These are phyloP conservation scores for Eufriesea mexicana DNA, from an alignment of 1,140 invertebrate genomes.

Conservation along the genomic window DNA sequence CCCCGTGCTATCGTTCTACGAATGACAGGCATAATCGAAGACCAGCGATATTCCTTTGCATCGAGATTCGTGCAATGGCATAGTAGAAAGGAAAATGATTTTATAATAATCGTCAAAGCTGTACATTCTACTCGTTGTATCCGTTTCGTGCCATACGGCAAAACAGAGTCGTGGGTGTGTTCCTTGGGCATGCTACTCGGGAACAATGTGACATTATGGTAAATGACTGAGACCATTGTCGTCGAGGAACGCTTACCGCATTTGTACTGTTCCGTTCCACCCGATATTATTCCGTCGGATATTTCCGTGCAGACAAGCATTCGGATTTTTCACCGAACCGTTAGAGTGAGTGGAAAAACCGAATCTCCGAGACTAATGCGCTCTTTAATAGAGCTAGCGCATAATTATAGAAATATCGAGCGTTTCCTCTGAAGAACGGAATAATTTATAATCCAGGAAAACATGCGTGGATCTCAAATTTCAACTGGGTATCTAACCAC, in stretches of 20 bases:
- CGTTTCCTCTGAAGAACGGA: background rate
- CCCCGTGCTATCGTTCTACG: background rate
- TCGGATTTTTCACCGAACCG: background rate
- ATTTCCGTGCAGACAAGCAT: background rate
- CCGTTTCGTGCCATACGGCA: conserved; percentile 42
- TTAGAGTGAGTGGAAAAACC: background rate
- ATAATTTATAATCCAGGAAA: conserved; percentile 55
- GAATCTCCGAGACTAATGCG: background rate
- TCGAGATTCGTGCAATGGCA: conserved; percentile 17
- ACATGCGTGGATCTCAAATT: conserved; percentile 42
- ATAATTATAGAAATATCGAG: conserved; percentile 8
- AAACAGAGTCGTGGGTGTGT: conserved; percentile 70
- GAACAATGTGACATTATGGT: conserved; percentile 73
- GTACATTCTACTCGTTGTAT: conserved; percentile 12
- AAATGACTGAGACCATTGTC: conserved; percentile 62
- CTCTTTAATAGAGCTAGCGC: conserved; percentile 19
- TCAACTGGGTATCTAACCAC: conserved; percentile 36
- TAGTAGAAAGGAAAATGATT: conserved; percentile 70
- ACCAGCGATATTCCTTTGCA: conserved; percentile 15
- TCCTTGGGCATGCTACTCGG: conserved; percentile 45
- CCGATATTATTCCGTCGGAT: background rate
- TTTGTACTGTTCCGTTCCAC: background rate
- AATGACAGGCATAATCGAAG: background rate
- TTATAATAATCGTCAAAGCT: conserved; percentile 66
- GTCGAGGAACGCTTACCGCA: conserved; percentile 21